These are phyloP conservation scores for Steinernema hermaphroditum DNA, from an alignment of 2,888 invertebrate genomes.

Conservation along the genomic window DNA sequence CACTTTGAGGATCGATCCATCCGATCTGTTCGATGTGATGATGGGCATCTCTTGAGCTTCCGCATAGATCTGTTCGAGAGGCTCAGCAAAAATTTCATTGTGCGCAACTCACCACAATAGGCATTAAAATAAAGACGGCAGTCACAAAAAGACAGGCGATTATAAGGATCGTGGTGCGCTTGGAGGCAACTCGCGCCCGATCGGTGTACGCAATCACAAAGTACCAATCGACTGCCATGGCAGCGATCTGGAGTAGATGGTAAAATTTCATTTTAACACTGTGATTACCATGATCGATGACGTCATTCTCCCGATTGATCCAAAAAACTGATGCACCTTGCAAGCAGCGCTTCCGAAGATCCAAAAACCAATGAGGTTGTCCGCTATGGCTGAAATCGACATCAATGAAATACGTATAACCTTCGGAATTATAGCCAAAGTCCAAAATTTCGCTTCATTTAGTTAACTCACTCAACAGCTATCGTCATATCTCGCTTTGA, in stretches of 20 bases:
- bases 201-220: slow-evolving; percentile 39
- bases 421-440: no score
- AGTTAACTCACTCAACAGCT: no score
- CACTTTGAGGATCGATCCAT: slow-evolving; percentile 32
- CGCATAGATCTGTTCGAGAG: slow-evolving; percentile 40
- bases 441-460: no score
- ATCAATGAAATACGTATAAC: neutral
- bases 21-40: slow-evolving; percentile 34
- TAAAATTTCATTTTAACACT: no score
- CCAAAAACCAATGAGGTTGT: slow-evolving; percentile 46
- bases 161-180: slow-evolving; percentile 34
- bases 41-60: slow-evolving; percentile 40
- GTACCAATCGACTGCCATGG: slow-evolving; percentile 40
- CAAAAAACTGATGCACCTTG: slow-evolving; percentile 43
- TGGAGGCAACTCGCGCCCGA: slow-evolving; percentile 22
- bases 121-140: slow-evolving; percentile 34
- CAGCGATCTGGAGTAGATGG: no score
- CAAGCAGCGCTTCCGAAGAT: slow-evolving; percentile 44
- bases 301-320: slow-evolving; percentile 38
- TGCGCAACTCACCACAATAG: slow-evolving; percentile 10
- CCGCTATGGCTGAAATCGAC: slow-evolving; percentile 40
- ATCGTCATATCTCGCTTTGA: no score
- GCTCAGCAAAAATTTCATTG: neutral
- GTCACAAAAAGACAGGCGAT: slow-evolving; percentile 36
- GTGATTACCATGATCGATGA: slow-evolving; percentile 43